These are phyloP conservation scores for Chamaea fasciata DNA, from an alignment of 2,113 vertebrate genomes.

Conservation along the genomic window DNA sequence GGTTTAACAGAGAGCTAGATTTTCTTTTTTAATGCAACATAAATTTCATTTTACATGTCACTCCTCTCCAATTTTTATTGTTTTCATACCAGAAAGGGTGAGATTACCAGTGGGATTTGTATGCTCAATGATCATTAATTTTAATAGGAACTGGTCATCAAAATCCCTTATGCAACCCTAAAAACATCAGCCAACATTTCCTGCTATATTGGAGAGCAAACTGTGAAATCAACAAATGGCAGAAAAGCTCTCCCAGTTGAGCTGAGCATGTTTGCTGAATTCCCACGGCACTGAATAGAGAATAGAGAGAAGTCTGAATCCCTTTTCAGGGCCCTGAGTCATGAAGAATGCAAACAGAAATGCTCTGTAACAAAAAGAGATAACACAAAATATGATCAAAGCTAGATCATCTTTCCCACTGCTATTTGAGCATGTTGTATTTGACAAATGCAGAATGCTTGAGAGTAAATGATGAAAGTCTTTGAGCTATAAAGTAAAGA, in stretches of 20 bases:
- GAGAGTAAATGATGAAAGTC: background rate
- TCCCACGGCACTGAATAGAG: background rate
- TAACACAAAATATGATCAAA: background rate
- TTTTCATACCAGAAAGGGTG: constrained; percentile 5
- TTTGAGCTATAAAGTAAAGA: background rate
- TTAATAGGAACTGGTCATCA: constrained; percentile 16
- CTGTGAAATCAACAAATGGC: background rate
- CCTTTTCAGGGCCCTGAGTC: background rate
- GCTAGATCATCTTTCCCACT: background rate
- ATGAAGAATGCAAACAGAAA: background rate
- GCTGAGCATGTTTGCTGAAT: background rate
- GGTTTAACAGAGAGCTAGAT: constrained; percentile 1
- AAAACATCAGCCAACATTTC: background rate
- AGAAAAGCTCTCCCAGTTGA: background rate
- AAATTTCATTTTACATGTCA: constrained; percentile 29
- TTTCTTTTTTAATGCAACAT: background rate
- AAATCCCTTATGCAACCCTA: background rate
- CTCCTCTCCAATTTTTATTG: constrained; percentile 4
- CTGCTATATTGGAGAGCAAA: background rate
- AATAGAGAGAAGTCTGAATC: background rate
- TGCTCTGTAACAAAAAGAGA: background rate
- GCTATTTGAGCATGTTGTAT: background rate
- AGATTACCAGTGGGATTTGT: constrained; percentile 24
- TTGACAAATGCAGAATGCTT: background rate
- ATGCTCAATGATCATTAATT: constrained; percentile 42